Base-by-base conservation (phyloP, 2,797 vertebrate genomes). In the Cercopithecus petaurista region DNA sequence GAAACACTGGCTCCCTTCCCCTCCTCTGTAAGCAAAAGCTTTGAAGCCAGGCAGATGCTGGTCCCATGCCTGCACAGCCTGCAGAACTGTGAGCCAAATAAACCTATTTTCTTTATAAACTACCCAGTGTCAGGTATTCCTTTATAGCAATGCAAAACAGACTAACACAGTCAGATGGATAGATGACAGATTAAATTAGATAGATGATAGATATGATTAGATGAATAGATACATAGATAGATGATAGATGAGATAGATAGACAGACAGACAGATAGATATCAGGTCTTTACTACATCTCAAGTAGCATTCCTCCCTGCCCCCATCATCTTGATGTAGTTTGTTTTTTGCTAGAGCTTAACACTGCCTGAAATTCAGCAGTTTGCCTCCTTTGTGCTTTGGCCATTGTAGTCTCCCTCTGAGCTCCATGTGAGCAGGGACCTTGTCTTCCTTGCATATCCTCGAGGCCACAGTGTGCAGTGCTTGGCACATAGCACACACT, bases 401-500 rank as follows among this genome's bases (percentile, higher is more conserved):
- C 36, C 0, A 0, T 59, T 7, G 41, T 1, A 4, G 19, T 43
- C 22, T 30, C 24, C 52, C 33, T 9, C 67, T 26, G 28, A 28
- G 10, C 15, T 4, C 39, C 26, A 12, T 0, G 2, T 22, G 33
- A 46, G 15, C 13, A 7, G 76, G 36, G 6, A 4, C 26, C 59
- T 59, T 59, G 30, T 24, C 72, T 79, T 33, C 14, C 36, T 28
- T 9, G 21, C 7, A 2, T 10, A 1, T 39, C 50, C 72, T 46
- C 24, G 21, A 26, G 43, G 64, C 39, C 61, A 12, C 59, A 21
- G 48, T 55, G 48, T 7, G 17, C 0, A 0, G 50, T 19, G 21
- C 50, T 21, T 22, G 36, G 1, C n/a, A 7, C 0, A 28, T 11
- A 0, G n/a, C 30, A 17, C 0, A 0, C 43, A 11, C 1, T 30